Base-by-base conservation (phyloP, 2,113 vertebrate species). In the Tinamus guttatus region DNA sequence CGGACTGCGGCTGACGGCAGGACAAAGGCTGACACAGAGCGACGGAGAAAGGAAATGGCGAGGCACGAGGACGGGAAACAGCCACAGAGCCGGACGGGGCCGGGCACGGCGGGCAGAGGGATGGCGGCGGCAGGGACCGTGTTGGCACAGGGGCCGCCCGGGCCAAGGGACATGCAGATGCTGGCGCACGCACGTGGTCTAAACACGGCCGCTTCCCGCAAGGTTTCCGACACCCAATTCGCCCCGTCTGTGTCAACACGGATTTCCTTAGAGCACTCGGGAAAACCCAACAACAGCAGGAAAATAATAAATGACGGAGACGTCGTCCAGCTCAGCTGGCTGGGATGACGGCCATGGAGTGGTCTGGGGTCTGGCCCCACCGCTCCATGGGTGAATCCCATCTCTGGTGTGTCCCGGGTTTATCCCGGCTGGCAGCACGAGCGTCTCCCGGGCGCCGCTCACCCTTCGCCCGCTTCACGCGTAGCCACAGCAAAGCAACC, bases 221-320 rank as follows among this genome's bases (percentile, higher is more conserved):
- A 9, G 43, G 41, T 94, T 77, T 49, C 81, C 64, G 1, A n/a
- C 73, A 87, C 80, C 86, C 91, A 32, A 71, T 67, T n/a, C 0
- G 73, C 34, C 27, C 63, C 43, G 15, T 86, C 86, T 3, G 94
- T 74, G 84, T 95, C 95, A 96, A 92, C 95, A 94, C 88, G 30
- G 16, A 90, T 94, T 96, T 96, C 95, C 92, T 81, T 8, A 19
- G 4, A 69, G 83, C 24, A 2, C 68, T 43, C 0, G 36, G 41
- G 76, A 60, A 20, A 87, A 59, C 89, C 34, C 87, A 58, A 60
- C 93, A 19, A 11, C 68, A 7, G 19, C 94, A 83, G 93, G 7
- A 81, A 51, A 87, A 24, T 49, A 90, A 94, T 7, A 74, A 92
- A 84, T 2, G 15, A 6, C 45, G 13, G 38, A 18, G 68, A 27